phyloP scores from a whole-genome alignment of 2,888 invertebrate genomes.

The Rotaria socialis region DNA sequence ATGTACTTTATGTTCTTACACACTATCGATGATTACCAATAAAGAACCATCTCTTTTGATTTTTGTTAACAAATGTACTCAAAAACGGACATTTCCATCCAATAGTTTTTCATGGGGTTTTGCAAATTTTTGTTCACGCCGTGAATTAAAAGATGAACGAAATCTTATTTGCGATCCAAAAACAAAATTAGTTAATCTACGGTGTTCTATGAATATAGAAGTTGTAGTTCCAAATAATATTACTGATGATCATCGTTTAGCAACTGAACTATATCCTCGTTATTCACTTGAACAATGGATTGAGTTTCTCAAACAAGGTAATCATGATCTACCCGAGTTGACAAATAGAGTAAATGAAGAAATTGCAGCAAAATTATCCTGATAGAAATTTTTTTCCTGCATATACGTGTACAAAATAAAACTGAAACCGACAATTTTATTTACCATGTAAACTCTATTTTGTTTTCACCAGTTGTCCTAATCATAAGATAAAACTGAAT shows the following conservation, averaged over 20 bases:
- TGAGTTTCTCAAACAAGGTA: not conserved
- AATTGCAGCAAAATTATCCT: not conserved
- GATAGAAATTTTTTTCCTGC: not conserved
- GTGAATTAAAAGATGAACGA: conserved; percentile 8
- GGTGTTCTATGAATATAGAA: not conserved
- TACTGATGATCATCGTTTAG: not conserved
- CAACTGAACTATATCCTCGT: not conserved
- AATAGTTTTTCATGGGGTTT: not conserved
- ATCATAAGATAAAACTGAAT: too few species aligned
- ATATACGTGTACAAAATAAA: too few species aligned
- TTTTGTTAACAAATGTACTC: not conserved
- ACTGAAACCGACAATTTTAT: too few species aligned
- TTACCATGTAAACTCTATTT: too few species aligned
- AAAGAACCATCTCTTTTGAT: not conserved
- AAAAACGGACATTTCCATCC: not conserved
- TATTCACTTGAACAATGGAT: not conserved
- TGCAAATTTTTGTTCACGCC: not conserved
- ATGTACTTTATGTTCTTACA: not conserved
- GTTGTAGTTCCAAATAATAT: not conserved
- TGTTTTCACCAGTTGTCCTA: too few species aligned
- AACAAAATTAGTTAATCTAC: not conserved
- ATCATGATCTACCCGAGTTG: not conserved
- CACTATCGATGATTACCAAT: not conserved
- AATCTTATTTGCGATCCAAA: not conserved
- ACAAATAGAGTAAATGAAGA: not conserved